Evolutionary conservation across 2,888 invertebrate species (phyloP), one percentile per base, ranked within the genome.

Genomic region (Galerucella calmariensis): DNA sequence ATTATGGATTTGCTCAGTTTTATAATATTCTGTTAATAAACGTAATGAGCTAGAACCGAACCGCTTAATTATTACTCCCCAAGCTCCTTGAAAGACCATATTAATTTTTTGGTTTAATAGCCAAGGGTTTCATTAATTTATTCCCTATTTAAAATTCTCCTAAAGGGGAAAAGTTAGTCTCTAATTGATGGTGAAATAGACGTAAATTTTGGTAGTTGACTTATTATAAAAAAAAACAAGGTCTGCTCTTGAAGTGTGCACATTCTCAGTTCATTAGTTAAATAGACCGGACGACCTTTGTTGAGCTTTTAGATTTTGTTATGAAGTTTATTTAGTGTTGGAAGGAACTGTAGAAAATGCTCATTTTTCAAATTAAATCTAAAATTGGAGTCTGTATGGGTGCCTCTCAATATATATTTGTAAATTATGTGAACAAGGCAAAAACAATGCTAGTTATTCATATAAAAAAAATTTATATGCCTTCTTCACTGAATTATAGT

Each of bases 41-140:
- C 58, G 67, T 76, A 76, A 76, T 76, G 76, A 71, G 71, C 71
- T 46, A 62, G 69, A 73, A 73, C 70, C 67, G 59, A 67, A 71
- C 71, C 73, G 59, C 67, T 73, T 63, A 70, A 59, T 67, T 73
- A 73, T 67, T 67, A 69, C 62, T 68, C 72, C 53, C 63, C 46
- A 35, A 71, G 65, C 72, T 65, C 72, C 59, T 66, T 35, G 72
- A 72, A 67, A 53, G 48, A 11, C 66, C 72, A 72, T 67, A 72
- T 72, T 72, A 72, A 72, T 72, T 72, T 72, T 72, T 72, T 72
- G 72, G 58, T 72, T 72, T 72, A 72, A 72, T 72, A 72, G 72
- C 59, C 72, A 67, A 72, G 67, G 72, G 72, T 48, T 62, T 48
- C 56, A 63, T 63, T 72, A 72, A 72, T 72, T 66, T 67, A 67